These are phyloP conservation scores for Chrysotoxum bicinctum DNA, from an alignment of 2,888 invertebrate species.

Conservation along the genomic window DNA sequence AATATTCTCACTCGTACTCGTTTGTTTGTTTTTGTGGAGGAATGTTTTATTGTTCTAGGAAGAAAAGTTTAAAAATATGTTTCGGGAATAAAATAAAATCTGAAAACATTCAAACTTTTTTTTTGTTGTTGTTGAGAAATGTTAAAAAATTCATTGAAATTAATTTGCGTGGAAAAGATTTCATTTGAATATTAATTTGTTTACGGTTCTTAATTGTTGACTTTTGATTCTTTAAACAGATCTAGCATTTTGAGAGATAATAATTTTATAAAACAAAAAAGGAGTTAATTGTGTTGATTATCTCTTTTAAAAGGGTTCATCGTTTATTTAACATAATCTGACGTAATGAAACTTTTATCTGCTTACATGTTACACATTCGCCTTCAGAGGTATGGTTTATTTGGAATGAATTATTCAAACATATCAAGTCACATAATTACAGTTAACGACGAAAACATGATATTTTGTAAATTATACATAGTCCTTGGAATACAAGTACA, in stretches of 20 bases:
- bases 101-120: neutral
- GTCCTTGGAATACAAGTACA: no score
- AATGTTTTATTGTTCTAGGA: neutral
- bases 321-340: no score
- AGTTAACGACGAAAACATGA: no score
- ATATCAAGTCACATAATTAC: no score
- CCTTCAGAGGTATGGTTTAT: no score
- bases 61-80: neutral
- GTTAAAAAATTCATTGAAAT: neutral
- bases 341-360: no score
- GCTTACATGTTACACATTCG: no score
- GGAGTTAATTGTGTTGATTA: no score
- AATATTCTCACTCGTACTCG: neutral
- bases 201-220: neutral
- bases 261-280: neutral
- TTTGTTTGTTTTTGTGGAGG: neutral
- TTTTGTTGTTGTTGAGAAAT: neutral
- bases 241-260: neutral
- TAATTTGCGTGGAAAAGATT: neutral
- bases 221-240: neutral
- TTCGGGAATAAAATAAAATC: neutral
- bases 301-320: no score
- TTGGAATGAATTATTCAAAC: no score
- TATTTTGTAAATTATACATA: no score
- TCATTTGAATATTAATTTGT: neutral